These are phyloP conservation scores for Aphis gossypii DNA, from an alignment of 1,140 invertebrate species.

Conservation along the genomic window DNA sequence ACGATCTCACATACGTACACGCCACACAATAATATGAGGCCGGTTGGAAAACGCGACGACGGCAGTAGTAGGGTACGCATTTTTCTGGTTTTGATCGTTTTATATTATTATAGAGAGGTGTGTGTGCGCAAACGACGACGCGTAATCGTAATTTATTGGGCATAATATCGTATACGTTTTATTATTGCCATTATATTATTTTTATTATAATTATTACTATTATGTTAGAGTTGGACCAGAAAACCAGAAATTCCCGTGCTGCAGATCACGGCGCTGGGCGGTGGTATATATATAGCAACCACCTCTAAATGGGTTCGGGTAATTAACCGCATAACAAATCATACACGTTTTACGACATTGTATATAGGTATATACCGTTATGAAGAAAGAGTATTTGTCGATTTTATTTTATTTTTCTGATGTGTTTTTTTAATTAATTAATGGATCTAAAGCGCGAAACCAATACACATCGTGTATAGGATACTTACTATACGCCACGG, in stretches of 20 bases:
- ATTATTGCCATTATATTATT: not conserved
- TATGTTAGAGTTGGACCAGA: constrained; percentile 11
- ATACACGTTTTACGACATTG: constrained; percentile 29
- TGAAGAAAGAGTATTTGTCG: not conserved
- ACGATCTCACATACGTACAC: not conserved
- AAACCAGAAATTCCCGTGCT: constrained; percentile 5
- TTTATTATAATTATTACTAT: not conserved
- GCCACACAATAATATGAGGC: not conserved
- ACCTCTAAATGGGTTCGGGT: not conserved
- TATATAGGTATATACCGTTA: not conserved
- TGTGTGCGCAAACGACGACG: not conserved
- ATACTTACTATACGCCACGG: not conserved
- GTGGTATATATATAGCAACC: not conserved
- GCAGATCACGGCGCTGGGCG: not conserved
- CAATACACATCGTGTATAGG: not conserved
- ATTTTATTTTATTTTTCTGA: constrained; percentile 24
- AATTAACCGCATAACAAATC: constrained; percentile 53
- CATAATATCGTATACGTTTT: not conserved
- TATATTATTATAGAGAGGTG: not conserved
- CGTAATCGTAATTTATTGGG: constrained; percentile 45
- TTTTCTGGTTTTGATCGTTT: constrained; percentile 21
- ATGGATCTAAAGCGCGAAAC: constrained; percentile 17
- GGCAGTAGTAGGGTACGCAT: not conserved
- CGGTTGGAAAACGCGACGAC: not conserved
- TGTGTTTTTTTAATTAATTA: constrained; percentile 28